phyloP scores from a whole-genome alignment of 2,888 invertebrate species.

The Leptura quadrifasciata region DNA sequence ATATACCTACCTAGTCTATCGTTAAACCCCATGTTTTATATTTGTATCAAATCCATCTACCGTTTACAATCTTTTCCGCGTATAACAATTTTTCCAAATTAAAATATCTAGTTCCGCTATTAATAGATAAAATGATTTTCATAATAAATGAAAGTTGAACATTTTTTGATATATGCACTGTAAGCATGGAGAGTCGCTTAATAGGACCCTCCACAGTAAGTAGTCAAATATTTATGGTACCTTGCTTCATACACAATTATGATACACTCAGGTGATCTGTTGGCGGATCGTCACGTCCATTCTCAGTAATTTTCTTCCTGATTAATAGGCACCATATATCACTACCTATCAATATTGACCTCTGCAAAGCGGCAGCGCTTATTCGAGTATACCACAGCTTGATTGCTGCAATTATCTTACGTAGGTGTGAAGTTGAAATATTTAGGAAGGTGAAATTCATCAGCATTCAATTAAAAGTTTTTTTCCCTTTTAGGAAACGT shows the following conservation, averaged over 20 bases:
- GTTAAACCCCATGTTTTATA: too few species aligned
- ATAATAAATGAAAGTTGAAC: too few species aligned
- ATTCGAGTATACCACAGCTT: constrained; percentile 51
- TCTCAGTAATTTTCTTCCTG: constrained; percentile 55
- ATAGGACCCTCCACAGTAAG: neutral
- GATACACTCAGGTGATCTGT: constrained; percentile 14
- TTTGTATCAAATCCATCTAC: too few species aligned
- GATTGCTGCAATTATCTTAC: constrained; percentile 58
- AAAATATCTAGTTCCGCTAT: too few species aligned
- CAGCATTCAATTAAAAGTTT: constrained; percentile 35
- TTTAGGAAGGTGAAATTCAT: constrained; percentile 34
- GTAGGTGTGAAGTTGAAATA: constrained; percentile 56
- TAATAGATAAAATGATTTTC: too few species aligned
- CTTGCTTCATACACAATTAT: neutral
- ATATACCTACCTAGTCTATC: too few species aligned
- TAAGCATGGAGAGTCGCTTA: neutral
- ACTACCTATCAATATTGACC: constrained; percentile 55
- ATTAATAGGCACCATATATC: constrained; percentile 57
- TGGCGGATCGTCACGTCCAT: constrained; percentile 45
- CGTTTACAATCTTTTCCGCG: too few species aligned
- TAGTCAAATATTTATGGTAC: neutral
- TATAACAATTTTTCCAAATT: too few species aligned
- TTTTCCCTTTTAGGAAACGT: constrained; percentile 24
- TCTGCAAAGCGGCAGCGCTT: constrained; percentile 38
- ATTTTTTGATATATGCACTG: too few species aligned